Percentiles rank a stretch among this genome's conserved stretches.
These are phyloP conservation scores for Okapia johnstoni DNA, from an alignment of 2,113 vertebrate genomes.

Conservation along the genomic window DNA sequence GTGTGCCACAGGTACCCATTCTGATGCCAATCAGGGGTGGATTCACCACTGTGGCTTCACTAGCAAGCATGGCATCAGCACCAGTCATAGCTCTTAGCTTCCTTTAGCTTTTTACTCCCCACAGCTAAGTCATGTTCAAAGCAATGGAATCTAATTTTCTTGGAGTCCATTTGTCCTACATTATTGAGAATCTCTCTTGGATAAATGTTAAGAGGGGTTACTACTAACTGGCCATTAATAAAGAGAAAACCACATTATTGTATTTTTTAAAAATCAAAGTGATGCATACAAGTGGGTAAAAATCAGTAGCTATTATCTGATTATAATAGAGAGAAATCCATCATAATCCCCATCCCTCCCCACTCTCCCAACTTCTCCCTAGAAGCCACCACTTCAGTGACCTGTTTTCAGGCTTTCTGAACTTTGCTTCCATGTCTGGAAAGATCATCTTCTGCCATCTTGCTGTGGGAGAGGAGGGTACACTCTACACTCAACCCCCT, in stretches of 20 bases:
- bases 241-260: neutral
- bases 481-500: neutral
- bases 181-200: neutral
- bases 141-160: neutral
- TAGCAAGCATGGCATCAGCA: accelerated
- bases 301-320: too few relatives aligned
- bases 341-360: neutral
- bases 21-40: neutral
- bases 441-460: neutral
- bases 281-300: accelerated
- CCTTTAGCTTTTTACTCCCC: neutral
- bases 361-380: neutral
- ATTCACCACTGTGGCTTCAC: accelerated
- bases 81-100: neutral
- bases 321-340: neutral
- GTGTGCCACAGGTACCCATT: neutral
- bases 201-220: neutral
- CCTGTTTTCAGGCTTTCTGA: neutral
- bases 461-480: neutral
- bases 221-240: neutral
- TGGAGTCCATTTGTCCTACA: neutral
- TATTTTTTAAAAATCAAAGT: neutral
- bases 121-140: neutral
- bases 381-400: neutral
- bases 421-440: neutral